Conservation (phyloP, 2,888 invertebrate genomes). For the Amphimallon solstitiale region DNA sequence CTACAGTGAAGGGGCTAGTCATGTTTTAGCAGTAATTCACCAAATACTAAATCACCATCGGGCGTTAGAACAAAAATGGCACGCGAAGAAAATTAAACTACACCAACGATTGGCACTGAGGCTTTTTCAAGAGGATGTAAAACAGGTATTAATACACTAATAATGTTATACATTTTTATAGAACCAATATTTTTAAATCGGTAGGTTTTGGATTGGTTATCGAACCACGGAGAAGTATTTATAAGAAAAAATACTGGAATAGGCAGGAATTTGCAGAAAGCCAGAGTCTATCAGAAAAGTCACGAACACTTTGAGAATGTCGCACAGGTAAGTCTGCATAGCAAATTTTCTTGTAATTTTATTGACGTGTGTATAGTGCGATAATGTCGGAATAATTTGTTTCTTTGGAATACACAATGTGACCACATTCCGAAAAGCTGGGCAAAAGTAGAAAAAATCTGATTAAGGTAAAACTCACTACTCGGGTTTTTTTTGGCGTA, state of each 20-base stretch:
- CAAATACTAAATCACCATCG: slow-evolving; percentile 96
- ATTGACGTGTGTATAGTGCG: neutral
- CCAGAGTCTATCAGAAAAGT: slow-evolving; percentile 95
- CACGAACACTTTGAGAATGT: slow-evolving; percentile 99
- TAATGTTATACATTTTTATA: neutral
- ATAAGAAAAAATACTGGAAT: slow-evolving; percentile 97
- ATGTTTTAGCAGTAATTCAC: slow-evolving; percentile 95
- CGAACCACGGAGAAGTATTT: slow-evolving; percentile 97
- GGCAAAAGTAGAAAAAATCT: too few species aligned
- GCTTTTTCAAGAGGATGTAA: slow-evolving; percentile 96
- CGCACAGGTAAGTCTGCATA: slow-evolving; percentile 78
- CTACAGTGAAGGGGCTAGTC: slow-evolving; percentile 96
- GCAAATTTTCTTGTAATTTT: neutral
- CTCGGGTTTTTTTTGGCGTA: too few species aligned
- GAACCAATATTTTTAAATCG: slow-evolving; percentile 47
- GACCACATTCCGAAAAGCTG: too few species aligned
- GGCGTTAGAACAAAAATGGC: slow-evolving; percentile 93
- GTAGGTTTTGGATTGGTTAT: slow-evolving; percentile 94
- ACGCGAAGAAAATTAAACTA: slow-evolving; percentile 92
- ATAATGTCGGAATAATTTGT: too few species aligned
- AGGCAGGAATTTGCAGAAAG: slow-evolving; percentile 93
- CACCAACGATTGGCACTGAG: slow-evolving; percentile 93
- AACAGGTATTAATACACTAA: slow-evolving; percentile 79
- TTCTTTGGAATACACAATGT: too few species aligned
- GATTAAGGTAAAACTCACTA: too few species aligned